Conservation (phyloP, 2,113 vertebrate species). For the Helogale parvula region DNA sequence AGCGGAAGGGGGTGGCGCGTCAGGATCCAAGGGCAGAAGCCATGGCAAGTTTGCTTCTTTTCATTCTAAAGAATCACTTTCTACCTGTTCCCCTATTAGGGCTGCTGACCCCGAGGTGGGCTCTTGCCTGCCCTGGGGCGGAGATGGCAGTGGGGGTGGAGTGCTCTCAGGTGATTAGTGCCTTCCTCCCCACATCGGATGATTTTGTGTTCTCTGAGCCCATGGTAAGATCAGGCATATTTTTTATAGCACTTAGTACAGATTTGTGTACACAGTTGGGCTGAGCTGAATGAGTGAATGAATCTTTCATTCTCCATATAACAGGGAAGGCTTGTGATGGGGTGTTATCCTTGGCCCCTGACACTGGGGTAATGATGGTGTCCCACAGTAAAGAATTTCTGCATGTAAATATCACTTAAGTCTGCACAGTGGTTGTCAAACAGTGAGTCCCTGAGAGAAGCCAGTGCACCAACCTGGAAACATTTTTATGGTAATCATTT, state of each 20-base stretch:
- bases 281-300: slow-evolving; percentile 46
- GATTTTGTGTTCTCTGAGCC: neutral
- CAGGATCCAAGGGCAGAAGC: neutral
- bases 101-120: neutral
- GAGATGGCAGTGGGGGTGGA: neutral
- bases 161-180: neutral
- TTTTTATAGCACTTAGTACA: slow-evolving; percentile 42
- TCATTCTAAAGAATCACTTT: neutral
- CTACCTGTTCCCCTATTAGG: neutral
- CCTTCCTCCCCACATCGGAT: neutral
- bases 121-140: neutral
- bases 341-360: slow-evolving; percentile 54
- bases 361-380: slow-evolving; percentile 3
- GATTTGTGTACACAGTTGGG: slow-evolving; percentile 27
- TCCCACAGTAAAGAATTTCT: slow-evolving; percentile 58
- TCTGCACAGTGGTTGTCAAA: slow-evolving; percentile 63
- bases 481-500: slow-evolving; percentile 70
- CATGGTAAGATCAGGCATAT: slow-evolving; percentile 8
- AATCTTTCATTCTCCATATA: slow-evolving; percentile 51
- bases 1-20: neutral
- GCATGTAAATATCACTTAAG: slow-evolving; percentile 70
- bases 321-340: slow-evolving; percentile 46
- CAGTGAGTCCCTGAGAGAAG: slow-evolving; percentile 56
- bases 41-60: neutral
- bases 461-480: slow-evolving; percentile 68